A percentile compares a stretch with the other conserved stretches of the same genome.
phyloP scores from a whole-genome alignment of 2,797 vertebrate species.

The Acanthornis magna region DNA sequence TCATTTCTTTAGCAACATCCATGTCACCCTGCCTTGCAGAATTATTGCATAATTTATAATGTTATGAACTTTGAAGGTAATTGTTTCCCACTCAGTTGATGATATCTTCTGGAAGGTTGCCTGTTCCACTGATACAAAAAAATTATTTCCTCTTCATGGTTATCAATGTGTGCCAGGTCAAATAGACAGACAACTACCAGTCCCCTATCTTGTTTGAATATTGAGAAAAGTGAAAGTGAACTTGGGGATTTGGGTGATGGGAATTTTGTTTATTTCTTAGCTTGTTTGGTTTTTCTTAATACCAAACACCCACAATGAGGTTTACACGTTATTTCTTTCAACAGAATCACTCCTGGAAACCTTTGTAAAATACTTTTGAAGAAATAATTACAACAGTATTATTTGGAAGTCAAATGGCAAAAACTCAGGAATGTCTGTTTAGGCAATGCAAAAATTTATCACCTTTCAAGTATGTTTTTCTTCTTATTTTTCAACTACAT shows the following conservation, averaged over 20 bases:
- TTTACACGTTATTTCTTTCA: neutral
- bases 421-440: neutral
- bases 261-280: neutral
- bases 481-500: neutral
- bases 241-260: neutral
- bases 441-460: neutral
- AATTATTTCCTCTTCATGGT: neutral
- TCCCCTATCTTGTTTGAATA: neutral
- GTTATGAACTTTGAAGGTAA: neutral
- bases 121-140: neutral
- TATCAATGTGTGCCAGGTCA: neutral
- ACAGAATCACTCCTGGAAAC: neutral
- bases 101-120: neutral
- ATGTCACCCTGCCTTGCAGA: neutral
- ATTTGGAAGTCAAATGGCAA: neutral
- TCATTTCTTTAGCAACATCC: neutral
- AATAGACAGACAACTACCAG: neutral
- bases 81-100: neutral
- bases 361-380: neutral
- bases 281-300: neutral
- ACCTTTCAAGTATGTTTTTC: neutral
- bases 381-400: neutral
- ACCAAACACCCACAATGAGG: neutral
- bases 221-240: neutral
- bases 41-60: neutral